A percentile compares a stretch with the other conserved stretches of the same genome.
Evolutionary conservation across 2,797 vertebrate genomes (phyloP).

Genomic region (Delichon dasypus): DNA sequence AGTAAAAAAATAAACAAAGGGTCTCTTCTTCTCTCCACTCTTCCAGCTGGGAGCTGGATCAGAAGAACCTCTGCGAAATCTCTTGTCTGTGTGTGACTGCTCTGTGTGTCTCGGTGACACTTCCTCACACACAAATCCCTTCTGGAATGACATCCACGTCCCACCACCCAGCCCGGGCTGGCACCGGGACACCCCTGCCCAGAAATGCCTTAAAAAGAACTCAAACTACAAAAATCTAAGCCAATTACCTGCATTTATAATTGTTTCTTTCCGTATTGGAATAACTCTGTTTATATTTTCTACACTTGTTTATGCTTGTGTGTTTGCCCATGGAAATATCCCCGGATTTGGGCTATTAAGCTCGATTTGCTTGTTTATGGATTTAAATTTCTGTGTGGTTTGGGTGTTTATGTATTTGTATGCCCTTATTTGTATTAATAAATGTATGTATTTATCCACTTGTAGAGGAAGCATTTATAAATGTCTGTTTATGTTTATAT

Average conservation of each 20-base stretch:
- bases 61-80: too few relatives aligned
- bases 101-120: too few relatives aligned
- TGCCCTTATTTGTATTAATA: neutral
- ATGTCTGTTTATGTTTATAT: neutral
- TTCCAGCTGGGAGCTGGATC: too few relatives aligned
- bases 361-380: neutral
- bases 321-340: neutral
- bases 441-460: neutral
- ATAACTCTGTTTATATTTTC: neutral
- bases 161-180: neutral
- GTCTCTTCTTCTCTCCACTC: too few relatives aligned
- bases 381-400: neutral
- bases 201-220: too few relatives aligned
- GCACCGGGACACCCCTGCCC: neutral
- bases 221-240: fast-evolving
- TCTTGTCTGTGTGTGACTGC: too few relatives aligned
- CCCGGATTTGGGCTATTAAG: neutral
- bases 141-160: fast-evolving
- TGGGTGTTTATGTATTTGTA: neutral
- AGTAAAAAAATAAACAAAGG: too few relatives aligned
- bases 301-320: fast-evolving
- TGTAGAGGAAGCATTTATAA: neutral
- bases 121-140: neutral
- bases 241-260: neutral
- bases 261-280: neutral